phyloP scores from a whole-genome alignment of 2,888 invertebrate species.

The Cephonodes hylas region DNA sequence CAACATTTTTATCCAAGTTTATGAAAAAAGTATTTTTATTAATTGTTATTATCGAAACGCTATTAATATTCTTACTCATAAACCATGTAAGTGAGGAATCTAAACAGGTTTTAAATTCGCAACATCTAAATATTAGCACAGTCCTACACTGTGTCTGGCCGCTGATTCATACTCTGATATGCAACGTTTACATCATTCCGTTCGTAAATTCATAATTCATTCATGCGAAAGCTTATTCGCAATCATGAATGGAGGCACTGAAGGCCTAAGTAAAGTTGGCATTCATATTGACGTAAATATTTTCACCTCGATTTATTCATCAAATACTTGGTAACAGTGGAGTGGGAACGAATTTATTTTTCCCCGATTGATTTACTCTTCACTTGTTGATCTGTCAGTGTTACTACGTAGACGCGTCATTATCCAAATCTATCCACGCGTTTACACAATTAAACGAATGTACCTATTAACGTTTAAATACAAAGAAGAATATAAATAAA shows the following conservation, averaged over 20 bases:
- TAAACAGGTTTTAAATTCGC: neutral
- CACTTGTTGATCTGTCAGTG: neutral
- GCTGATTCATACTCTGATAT: neutral
- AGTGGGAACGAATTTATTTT: neutral
- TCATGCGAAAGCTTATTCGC: conserved; percentile 6
- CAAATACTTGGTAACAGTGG: neutral
- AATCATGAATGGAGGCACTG: neutral
- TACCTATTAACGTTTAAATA: neutral
- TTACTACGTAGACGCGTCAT: neutral
- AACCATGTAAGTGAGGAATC: neutral
- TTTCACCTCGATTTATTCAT: neutral
- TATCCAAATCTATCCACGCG: conserved; percentile 1
- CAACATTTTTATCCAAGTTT: neutral
- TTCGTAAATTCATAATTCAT: conserved; percentile 2
- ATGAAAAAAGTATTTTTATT: neutral
- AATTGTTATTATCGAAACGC: neutral
- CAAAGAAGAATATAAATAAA: conserved; percentile 9
- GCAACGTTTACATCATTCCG: conserved; percentile 12
- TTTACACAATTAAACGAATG: conserved; percentile 1
- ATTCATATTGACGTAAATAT: neutral
- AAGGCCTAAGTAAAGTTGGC: neutral
- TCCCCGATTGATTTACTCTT: neutral
- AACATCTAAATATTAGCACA: neutral
- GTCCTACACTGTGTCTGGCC: neutral
- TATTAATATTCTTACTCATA: neutral